Evolutionary conservation across 2,113 vertebrate genomes (phyloP).

Genomic region (Cololabis saira): DNA sequence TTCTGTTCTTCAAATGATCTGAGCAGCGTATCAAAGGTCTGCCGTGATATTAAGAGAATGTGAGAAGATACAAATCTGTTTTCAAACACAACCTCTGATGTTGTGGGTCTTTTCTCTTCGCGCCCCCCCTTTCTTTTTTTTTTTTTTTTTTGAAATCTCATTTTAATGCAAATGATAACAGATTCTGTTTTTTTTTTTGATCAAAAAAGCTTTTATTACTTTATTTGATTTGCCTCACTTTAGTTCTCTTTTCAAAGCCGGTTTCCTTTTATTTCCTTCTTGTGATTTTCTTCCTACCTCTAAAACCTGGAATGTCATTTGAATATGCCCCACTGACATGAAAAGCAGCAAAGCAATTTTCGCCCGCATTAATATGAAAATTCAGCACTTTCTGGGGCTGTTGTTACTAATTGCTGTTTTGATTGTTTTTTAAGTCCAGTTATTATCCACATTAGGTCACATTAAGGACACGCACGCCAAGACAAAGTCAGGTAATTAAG

Average conservation of each 20-base stretch:
- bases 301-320: background rate
- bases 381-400: slow-evolving; percentile 54
- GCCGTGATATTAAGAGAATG: slow-evolving; percentile 35
- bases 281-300: background rate
- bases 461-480: slow-evolving; percentile 75
- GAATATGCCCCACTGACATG: background rate
- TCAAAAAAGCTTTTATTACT: slow-evolving; percentile 10
- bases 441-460: slow-evolving; percentile 81
- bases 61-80: slow-evolving; percentile 42
- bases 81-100: slow-evolving; percentile 48
- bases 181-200: slow-evolving; percentile 14
- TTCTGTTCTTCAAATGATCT: slow-evolving; percentile 48
- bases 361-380: slow-evolving; percentile 44
- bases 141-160: slow-evolving; percentile 23
- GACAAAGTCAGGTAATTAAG: slow-evolving; percentile 78
- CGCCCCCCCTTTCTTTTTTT: background rate
- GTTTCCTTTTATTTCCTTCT: background rate
- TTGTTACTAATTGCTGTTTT: slow-evolving; percentile 76
- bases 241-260: too few relatives aligned
- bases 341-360: slow-evolving; percentile 31
- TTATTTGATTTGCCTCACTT: background rate
- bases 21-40: slow-evolving; percentile 43
- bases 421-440: slow-evolving; percentile 71
- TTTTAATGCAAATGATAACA: slow-evolving; percentile 37
- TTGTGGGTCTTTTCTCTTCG: slow-evolving; percentile 8